Evolutionary conservation across 53 echinoderm and acorn worm species (phyloP).

Genomic region (Antedon mediterranea): DNA sequence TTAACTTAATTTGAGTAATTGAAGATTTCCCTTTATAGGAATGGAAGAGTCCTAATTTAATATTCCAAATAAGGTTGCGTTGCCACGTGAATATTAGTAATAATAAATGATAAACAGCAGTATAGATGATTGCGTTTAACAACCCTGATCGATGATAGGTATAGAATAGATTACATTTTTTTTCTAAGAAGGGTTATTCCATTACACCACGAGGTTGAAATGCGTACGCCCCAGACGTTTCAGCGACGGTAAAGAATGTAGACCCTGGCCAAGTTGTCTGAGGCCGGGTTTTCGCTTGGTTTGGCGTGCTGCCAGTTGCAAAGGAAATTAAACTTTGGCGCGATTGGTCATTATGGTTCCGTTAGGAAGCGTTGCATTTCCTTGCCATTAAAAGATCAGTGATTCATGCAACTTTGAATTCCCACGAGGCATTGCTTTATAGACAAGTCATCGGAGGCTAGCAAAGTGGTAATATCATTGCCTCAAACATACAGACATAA

Average conservation of each 20-base stretch:
- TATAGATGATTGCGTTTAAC: no score
- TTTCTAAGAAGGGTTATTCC: neutral
- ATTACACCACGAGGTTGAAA: neutral
- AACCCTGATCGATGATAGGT: no score
- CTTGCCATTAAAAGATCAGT: neutral
- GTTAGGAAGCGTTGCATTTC: neutral
- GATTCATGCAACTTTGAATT: neutral
- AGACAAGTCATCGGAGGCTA: neutral
- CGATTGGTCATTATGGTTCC: neutral
- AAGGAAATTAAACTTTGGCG: neutral
- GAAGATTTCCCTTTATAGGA: neutral
- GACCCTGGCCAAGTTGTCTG: neutral
- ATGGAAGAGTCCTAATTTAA: neutral
- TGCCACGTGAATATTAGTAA: neutral
- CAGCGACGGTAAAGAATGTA: neutral
- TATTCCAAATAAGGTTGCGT: neutral
- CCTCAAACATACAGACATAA: no score
- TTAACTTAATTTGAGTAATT: neutral
- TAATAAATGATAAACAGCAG: no score
- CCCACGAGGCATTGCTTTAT: neutral
- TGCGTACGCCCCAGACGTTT: neutral
- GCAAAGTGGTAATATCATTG: neutral
- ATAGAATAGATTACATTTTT: no score
- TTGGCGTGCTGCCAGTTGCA: neutral
- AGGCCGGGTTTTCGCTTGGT: neutral